phyloP scores from a whole-genome alignment of 2,797 vertebrate species.

The Cuniculus paca region DNA sequence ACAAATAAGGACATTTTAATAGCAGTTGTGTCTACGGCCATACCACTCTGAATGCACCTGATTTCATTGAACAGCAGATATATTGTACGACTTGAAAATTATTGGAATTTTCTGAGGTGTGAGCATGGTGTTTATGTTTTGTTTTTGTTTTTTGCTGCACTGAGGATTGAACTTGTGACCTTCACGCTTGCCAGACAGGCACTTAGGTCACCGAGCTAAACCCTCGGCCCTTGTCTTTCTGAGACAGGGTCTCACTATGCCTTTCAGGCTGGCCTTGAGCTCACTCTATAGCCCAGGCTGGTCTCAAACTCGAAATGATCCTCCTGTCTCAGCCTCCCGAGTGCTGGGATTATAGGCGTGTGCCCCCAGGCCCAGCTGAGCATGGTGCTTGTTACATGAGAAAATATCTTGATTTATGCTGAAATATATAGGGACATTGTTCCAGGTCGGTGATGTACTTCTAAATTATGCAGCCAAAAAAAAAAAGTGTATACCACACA shows the following conservation, averaged over 20 bases:
- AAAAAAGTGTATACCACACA: not conserved
- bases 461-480: not conserved
- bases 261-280: no score
- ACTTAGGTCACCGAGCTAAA: no score
- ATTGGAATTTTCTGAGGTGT: constrained; percentile 18
- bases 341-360: no score
- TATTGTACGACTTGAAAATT: constrained; percentile 40
- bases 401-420: constrained; percentile 9
- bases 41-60: not conserved
- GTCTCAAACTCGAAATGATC: no score
- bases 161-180: no score
- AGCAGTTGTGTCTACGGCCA: not conserved
- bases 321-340: no score
- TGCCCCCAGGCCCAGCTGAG: no score
- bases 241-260: no score
- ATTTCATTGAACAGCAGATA: not conserved
- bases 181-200: no score
- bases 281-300: no score
- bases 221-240: no score
- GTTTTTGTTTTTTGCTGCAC: no score
- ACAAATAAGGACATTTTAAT: not conserved
- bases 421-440: not conserved
- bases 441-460: not conserved
- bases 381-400: not conserved
- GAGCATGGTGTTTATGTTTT: not conserved